These are phyloP conservation scores for Dysidea cf. avara DNA, from an alignment of 37 sponge, comb jelly and placozoan genomes.

Conservation along the genomic window DNA sequence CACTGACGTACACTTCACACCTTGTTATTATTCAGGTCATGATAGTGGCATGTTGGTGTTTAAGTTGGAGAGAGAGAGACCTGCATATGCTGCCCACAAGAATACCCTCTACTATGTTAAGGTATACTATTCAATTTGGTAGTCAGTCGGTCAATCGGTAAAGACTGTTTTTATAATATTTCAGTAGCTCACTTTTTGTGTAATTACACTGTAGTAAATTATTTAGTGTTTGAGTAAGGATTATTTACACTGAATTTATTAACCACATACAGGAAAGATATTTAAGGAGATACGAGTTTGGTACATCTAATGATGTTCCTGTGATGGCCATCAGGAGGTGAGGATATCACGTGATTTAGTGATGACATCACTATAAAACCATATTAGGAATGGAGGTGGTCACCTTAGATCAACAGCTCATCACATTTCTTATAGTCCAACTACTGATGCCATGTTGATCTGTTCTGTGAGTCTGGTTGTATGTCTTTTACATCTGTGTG, in stretches of 20 bases:
- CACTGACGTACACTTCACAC: not conserved
- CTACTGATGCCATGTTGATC: constrained; percentile 87
- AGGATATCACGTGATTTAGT: too few species aligned
- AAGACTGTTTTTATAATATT: too few species aligned
- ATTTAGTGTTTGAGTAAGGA: too few species aligned
- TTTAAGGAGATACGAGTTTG: constrained; percentile 69
- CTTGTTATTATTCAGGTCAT: constrained; percentile 82
- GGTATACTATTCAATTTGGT: constrained; percentile 51
- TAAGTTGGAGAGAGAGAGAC: constrained; percentile 96
- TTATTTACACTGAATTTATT: not conserved
- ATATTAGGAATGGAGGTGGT: not conserved
- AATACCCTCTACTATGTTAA: constrained; percentile 91
- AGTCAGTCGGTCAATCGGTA: too few species aligned
- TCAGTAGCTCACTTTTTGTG: too few species aligned
- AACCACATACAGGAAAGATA: constrained; percentile 55
- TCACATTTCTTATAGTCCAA: constrained; percentile 78
- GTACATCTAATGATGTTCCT: constrained; percentile 83
- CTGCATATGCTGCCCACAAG: constrained; percentile 86
- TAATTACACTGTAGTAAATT: too few species aligned
- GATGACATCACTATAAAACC: not conserved
- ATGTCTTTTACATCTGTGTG: too few species aligned
- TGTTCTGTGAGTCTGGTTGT: constrained; percentile 69
- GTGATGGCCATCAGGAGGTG: constrained; percentile 85
- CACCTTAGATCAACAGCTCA: constrained; percentile 57
- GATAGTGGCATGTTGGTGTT: constrained; percentile 96